Evolutionary conservation across 2,797 vertebrate species (phyloP).

Genomic region (Merluccius polli): DNA sequence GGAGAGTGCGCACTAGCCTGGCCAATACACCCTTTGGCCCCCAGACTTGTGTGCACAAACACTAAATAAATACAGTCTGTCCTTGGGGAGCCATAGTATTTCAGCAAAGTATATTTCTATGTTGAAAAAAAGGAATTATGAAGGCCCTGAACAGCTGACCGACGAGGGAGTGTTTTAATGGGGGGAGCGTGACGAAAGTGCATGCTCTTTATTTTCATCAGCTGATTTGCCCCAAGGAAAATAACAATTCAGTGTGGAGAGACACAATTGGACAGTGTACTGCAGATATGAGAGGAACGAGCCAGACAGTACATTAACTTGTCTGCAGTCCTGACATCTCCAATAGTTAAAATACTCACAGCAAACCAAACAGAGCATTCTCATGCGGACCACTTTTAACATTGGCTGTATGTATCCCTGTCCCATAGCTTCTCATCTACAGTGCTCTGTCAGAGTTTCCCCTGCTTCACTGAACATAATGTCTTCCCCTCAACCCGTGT

Average conservation of each 20-base stretch:
- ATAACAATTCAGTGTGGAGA: not conserved
- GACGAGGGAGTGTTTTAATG: not conserved
- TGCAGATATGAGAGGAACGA: not conserved
- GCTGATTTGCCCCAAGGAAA: conserved; percentile 38
- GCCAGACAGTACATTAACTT: not conserved
- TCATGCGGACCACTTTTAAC: not conserved
- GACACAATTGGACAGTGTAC: not conserved
- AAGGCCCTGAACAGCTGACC: conserved; percentile 50
- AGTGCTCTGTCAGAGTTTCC: not conserved
- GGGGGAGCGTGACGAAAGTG: not conserved
- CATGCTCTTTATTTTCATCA: conserved; percentile 21
- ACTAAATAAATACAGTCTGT: conserved; percentile 41
- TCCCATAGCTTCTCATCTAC: not conserved
- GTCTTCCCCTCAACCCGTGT: conserved; percentile 14
- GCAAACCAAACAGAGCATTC: not conserved
- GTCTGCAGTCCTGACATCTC: not conserved
- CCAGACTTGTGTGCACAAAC: conserved; percentile 35
- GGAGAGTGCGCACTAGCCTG: conserved; percentile 18
- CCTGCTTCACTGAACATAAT: not conserved
- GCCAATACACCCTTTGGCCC: conserved; percentile 54
- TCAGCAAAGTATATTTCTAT: conserved; percentile 4
- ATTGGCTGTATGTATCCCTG: not conserved
- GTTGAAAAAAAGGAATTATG: conserved; percentile 42
- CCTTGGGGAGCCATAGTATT: conserved; percentile 30
- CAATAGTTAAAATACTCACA: not conserved